Evolutionary conservation across 2,113 vertebrate genomes (phyloP).

Genomic region (Solea solea): DNA sequence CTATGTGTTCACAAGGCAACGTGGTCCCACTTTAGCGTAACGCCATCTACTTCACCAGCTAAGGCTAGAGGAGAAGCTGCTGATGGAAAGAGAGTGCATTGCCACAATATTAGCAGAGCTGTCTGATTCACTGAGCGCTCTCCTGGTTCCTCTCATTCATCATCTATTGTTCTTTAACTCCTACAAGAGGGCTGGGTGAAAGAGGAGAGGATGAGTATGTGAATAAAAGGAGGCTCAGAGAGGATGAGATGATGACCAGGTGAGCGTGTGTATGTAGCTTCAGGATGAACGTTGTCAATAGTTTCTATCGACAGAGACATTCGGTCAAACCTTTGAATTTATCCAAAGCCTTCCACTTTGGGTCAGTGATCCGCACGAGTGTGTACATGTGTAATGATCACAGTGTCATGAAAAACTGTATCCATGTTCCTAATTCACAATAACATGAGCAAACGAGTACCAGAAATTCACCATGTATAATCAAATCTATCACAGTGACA

Average conservation of each 20-base stretch:
- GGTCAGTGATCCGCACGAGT: too few relatives aligned
- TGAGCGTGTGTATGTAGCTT: background rate
- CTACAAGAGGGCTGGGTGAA: constrained; percentile 32
- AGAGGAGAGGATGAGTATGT: constrained; percentile 31
- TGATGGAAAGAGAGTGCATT: constrained; percentile 41
- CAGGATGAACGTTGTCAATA: too few relatives aligned
- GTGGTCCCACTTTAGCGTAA: constrained; percentile 1
- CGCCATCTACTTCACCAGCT: background rate
- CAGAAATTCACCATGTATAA: too few relatives aligned
- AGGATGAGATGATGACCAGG: constrained; percentile 15
- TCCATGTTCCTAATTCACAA: too few relatives aligned
- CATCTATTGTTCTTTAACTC: constrained; percentile 57
- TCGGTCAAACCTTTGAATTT: too few relatives aligned
- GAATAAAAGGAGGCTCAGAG: constrained; percentile 22
- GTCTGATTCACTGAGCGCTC: constrained; percentile 38
- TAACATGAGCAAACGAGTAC: background rate
- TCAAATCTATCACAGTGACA: background rate
- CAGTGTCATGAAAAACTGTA: too few relatives aligned
- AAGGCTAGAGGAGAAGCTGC: constrained; percentile 13
- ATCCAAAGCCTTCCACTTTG: too few relatives aligned
- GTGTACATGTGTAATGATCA: too few relatives aligned
- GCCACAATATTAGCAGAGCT: constrained; percentile 45
- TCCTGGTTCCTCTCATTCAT: constrained; percentile 51
- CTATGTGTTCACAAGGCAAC: constrained; percentile 15
- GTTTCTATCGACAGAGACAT: too few relatives aligned